Percentiles rank a stretch among this genome's conserved stretches.
phyloP scores from a whole-genome alignment of 2,797 vertebrate genomes.

The Coranthus polyacanthus region DNA sequence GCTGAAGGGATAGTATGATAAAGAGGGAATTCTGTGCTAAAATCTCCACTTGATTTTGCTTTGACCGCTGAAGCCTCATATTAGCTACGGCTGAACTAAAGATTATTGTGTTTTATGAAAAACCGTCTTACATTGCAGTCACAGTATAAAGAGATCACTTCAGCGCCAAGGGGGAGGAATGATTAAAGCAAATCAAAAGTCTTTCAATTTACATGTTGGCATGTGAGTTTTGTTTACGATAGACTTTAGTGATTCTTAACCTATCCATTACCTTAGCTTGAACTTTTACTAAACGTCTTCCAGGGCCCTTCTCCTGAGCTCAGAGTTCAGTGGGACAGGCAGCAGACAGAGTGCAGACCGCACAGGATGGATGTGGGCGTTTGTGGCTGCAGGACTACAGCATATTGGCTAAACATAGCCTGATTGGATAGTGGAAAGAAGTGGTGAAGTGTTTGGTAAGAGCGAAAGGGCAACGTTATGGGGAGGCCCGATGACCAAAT shows the following conservation, averaged over 20 bases:
- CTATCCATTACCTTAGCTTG: conserved; percentile 4
- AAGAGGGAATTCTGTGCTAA: background rate
- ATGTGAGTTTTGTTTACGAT: background rate
- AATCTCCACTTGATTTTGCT: background rate
- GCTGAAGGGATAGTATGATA: background rate
- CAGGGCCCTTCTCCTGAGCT: conserved; percentile 25
- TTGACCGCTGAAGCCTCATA: background rate
- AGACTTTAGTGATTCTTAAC: conserved; percentile 1
- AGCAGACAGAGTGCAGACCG: conserved; percentile 70
- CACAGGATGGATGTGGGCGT: conserved; percentile 71
- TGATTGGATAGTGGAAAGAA: conserved; percentile 77
- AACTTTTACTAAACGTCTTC: conserved; percentile 8
- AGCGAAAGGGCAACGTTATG: conserved; percentile 43
- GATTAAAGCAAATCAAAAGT: conserved; percentile 1
- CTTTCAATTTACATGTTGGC: conserved; percentile 3
- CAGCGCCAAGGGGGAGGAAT: background rate
- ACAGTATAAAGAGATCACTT: background rate
- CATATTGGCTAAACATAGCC: conserved; percentile 71
- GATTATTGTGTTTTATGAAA: background rate
- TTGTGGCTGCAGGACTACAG: conserved; percentile 67
- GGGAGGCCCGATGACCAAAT: conserved; percentile 43
- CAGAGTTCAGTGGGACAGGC: conserved; percentile 58
- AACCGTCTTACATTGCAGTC: background rate
- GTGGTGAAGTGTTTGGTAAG: conserved; percentile 62
- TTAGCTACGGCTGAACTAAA: conserved; percentile 7